Evolutionary conservation across 2,797 vertebrate species (phyloP).

Genomic region (Avahi laniger): DNA sequence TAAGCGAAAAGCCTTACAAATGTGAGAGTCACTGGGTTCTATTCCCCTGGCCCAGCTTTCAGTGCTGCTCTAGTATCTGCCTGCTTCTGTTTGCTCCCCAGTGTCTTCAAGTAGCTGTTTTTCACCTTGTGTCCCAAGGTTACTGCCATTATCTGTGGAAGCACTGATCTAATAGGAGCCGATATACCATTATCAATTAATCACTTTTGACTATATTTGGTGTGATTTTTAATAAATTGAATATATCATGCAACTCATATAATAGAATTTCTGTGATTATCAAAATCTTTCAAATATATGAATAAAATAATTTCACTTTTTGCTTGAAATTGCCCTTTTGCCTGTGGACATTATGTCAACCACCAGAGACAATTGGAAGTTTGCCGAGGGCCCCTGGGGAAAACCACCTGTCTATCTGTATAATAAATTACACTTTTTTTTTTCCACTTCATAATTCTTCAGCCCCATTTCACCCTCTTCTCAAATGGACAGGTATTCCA

Average conservation of each 20-base stretch:
- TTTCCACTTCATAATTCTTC: background rate
- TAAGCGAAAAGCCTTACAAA: background rate
- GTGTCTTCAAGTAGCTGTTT: background rate
- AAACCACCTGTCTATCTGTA: background rate
- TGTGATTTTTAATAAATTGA: background rate
- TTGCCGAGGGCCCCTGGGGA: background rate
- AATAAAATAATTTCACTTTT: conserved; percentile 23
- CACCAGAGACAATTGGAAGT: background rate
- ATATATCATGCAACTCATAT: background rate
- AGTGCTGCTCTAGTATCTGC: background rate
- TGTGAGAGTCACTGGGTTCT: background rate
- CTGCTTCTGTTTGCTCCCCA: background rate
- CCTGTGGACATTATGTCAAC: background rate
- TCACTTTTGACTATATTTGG: background rate
- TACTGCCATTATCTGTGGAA: background rate
- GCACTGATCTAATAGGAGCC: background rate
- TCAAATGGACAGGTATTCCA: background rate
- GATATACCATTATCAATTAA: background rate
- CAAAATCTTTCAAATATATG: background rate
- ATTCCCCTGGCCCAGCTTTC: background rate
- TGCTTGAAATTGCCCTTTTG: background rate
- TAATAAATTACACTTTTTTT: background rate
- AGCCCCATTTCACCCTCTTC: background rate
- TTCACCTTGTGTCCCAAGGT: background rate
- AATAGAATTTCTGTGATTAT: background rate